phyloP scores from a whole-genome alignment of 2,113 vertebrate species.

The Maccullochella peelii region DNA sequence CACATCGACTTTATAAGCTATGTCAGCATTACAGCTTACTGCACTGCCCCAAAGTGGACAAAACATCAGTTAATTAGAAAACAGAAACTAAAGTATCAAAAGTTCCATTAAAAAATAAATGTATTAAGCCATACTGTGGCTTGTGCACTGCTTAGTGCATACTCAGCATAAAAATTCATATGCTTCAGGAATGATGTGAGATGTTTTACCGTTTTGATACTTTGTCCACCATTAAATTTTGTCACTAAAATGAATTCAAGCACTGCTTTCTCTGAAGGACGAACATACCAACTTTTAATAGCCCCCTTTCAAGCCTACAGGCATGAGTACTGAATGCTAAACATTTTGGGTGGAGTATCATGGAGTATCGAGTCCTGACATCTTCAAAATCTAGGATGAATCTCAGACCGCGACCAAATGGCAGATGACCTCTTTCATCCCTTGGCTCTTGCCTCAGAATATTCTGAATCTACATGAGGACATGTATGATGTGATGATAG shows the following conservation, averaged over 20 bases:
- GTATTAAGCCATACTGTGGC: background rate
- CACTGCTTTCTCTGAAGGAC: background rate
- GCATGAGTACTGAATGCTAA: background rate
- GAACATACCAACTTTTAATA: background rate
- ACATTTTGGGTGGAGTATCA: background rate
- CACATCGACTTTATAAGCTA: background rate
- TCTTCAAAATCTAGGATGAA: background rate
- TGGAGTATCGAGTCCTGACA: background rate
- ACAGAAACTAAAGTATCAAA: background rate
- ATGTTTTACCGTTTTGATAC: too few species aligned
- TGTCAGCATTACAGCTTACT: background rate
- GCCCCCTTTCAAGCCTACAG: background rate
- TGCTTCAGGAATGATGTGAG: too few species aligned
- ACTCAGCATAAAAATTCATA: background rate
- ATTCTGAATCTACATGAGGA: background rate
- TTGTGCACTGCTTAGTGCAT: too few species aligned
- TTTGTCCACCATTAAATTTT: too few species aligned
- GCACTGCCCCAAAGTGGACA: background rate
- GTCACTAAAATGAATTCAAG: too few species aligned
- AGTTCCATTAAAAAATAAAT: background rate
- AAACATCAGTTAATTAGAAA: background rate
- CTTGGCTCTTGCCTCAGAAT: background rate
- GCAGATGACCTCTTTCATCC: background rate
- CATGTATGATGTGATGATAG: background rate
- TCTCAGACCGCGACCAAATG: background rate